Conservation (phyloP, 2,113 vertebrate genomes). For the Danionella cerebrum region DNA sequence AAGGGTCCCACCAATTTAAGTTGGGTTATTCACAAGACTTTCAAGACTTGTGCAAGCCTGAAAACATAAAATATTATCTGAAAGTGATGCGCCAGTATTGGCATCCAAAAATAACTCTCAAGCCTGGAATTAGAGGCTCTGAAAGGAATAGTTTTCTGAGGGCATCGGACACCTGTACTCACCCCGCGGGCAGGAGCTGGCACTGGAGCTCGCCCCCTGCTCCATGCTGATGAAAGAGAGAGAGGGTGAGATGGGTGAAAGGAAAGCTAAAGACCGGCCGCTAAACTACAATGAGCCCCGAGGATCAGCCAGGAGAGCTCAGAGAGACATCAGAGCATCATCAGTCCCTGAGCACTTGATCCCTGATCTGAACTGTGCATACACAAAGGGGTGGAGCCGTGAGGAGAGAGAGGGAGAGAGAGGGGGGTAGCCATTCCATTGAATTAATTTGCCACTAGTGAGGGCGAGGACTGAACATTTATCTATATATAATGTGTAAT, state of each 20-base stretch:
- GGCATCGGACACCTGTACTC: constrained; percentile 36
- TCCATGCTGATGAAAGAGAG: constrained; percentile 63
- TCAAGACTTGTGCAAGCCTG: too few species aligned
- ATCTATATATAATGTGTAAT: too few species aligned
- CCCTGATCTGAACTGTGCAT: constrained; percentile 32
- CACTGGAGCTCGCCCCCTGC: constrained; percentile 56
- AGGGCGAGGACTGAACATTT: too few species aligned
- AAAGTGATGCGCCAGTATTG: too few species aligned
- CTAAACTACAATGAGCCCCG: constrained; percentile 32
- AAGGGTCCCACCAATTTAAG: too few species aligned
- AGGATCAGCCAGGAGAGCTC: constrained; percentile 58
- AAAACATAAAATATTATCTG: too few species aligned
- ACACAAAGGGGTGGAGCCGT: constrained; percentile 44
- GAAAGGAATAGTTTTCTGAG: too few species aligned
- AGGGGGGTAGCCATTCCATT: background rate
- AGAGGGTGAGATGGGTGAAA: constrained; percentile 32
- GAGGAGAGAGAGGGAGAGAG: background rate
- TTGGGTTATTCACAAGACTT: too few species aligned
- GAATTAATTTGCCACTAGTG: too few species aligned
- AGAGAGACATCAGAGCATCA: constrained; percentile 55
- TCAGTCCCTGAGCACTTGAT: constrained; percentile 58
- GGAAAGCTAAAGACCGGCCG: constrained; percentile 26
- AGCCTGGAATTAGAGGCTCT: too few species aligned
- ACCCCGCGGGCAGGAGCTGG: constrained; percentile 60
- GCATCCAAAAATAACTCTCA: too few species aligned